Percentiles rank a stretch among this genome's conserved stretches.
phyloP scores from a whole-genome alignment of 2,113 vertebrate species.

The Varanus komodoensis region DNA sequence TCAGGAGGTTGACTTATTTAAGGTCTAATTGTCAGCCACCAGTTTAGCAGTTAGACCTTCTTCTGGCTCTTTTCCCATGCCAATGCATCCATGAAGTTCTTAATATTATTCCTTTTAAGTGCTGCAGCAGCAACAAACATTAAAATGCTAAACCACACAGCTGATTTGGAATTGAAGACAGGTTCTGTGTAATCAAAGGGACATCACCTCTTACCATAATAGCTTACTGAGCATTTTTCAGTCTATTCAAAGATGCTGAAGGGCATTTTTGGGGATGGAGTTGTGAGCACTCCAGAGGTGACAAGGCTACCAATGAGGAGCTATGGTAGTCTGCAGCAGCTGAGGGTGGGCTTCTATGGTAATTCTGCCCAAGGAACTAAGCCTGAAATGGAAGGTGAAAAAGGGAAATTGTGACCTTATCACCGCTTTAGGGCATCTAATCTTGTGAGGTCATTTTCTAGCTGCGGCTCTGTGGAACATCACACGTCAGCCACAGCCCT shows the following conservation, averaged over 20 bases:
- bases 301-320: neutral
- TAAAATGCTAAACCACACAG: slow-evolving; percentile 32
- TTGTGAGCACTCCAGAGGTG: neutral
- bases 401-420: neutral
- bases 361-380: neutral
- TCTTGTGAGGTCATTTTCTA: neutral
- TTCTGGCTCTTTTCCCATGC: slow-evolving; percentile 22
- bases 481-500: neutral
- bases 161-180: neutral
- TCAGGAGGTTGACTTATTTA: slow-evolving; percentile 43
- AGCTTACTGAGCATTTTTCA: neutral
- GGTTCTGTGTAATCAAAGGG: too few species aligned
- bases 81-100: neutral
- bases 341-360: neutral
- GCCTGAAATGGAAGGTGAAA: neutral
- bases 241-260: neutral
- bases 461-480: too few species aligned
- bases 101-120: neutral
- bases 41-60: slow-evolving; percentile 31
- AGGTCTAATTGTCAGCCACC: slow-evolving; percentile 45
- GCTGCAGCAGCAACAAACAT: neutral
- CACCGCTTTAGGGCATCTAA: neutral
- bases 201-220: neutral
- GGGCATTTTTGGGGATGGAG: accelerated
- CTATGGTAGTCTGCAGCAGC: too few species aligned